Base-by-base conservation (phyloP, 2,797 vertebrate species). In the Pangasius macronema region DNA sequence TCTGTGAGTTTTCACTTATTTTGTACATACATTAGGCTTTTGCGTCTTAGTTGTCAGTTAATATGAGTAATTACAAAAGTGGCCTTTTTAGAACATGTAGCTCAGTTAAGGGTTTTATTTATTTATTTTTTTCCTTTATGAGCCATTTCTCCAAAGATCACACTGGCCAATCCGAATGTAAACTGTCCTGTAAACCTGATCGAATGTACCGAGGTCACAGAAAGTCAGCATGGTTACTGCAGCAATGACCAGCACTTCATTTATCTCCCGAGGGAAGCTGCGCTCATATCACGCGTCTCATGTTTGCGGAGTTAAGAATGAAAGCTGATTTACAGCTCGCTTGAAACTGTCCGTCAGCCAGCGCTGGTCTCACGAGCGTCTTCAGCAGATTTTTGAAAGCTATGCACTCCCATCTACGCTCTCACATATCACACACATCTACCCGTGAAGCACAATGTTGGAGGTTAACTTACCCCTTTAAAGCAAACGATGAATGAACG, bases 41-140 rank as follows among this genome's bases (percentile, higher is more conserved):
- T 61, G 68, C 55, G 55, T 80, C 55, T 87, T 83, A 76, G 75
- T 85, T 39, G 68, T 77, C 53, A 42, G 85, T 89, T 89, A 46
- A 57, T 87, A 33, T 63, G 70, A 79, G 57, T 84, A 83, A 86
- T 86, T 65, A 36, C 68, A 83, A 39, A 89, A 87, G 89, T 91
- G 90, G 80, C 90, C 87, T 91, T 91, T 90, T 77, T 86, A 86
- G 75, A 86, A 75, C 36, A 83, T 89, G 89, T 91, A 91, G 89
- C 87, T 89, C 81, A 87, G n/a, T 10, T 76, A 65, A 24, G 79
- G 46, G n/a, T 86, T 90, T 86, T 80, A 53, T 88, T 89, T 51
- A 5, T n/a, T n/a, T 10, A 89, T 83, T 39, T n/a, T n/a, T 70
- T 79, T 20, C 10, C 24, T 86, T 61, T 82, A 77, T 57, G 82